Percentiles rank a stretch among this genome's conserved stretches.
Conservation (phyloP, 2,113 vertebrate genomes). For the Pao palembangensis region DNA sequence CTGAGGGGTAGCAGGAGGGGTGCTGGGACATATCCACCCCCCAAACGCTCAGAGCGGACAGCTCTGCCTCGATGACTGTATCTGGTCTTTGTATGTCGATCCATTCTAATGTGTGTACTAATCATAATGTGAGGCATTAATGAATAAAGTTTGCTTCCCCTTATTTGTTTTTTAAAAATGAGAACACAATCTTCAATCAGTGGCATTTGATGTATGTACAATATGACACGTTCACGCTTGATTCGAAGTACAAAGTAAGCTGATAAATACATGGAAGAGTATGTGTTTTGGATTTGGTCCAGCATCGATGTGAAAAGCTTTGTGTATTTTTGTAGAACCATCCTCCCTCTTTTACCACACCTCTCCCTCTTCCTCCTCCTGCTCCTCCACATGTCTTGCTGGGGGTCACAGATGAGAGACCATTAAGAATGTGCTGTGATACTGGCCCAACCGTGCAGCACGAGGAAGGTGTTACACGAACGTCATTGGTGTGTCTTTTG, state of each 20-base stretch:
- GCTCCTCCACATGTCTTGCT: constrained; percentile 39
- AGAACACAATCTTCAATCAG: constrained; percentile 1
- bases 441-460: constrained; percentile 29
- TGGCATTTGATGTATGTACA: no score
- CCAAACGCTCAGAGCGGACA: no score
- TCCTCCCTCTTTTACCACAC: constrained; percentile 7
- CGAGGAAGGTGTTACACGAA: constrained; percentile 36
- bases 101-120: no score
- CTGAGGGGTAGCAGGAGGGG: no score
- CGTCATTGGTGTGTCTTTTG: not conserved
- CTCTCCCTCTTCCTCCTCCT: constrained; percentile 18
- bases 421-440: constrained; percentile 43
- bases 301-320: constrained; percentile 17
- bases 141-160: no score
- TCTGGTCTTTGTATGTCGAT: no score
- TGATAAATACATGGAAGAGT: not conserved
- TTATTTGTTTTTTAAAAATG: not conserved
- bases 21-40: no score
- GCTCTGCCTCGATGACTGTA: no score
- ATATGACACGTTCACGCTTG: not conserved
- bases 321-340: constrained; percentile 15
- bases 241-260: constrained; percentile 1
- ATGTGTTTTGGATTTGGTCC: constrained; percentile 19
- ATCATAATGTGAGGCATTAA: no score
- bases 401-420: constrained; percentile 54